phyloP scores from a whole-genome alignment of 2,113 vertebrate genomes.

The Aspidoscelis tigris region DNA sequence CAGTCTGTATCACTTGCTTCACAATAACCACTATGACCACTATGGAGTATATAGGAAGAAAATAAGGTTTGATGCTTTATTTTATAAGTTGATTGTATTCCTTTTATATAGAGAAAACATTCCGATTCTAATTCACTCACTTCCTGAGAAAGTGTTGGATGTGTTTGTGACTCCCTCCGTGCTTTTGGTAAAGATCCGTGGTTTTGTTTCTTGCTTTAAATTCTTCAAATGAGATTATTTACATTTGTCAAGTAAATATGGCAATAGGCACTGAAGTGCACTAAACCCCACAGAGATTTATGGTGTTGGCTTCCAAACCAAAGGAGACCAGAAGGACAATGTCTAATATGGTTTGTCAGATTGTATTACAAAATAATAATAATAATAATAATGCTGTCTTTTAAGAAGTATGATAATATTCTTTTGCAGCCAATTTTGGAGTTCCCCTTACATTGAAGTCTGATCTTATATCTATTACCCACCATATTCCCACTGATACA shows the following conservation, averaged over 20 bases:
- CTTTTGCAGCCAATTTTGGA: constrained; percentile 73
- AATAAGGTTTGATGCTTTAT: constrained; percentile 69
- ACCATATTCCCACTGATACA: constrained; percentile 70
- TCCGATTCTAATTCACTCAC: constrained; percentile 75
- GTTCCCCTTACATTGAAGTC: constrained; percentile 75
- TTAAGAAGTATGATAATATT: constrained; percentile 69
- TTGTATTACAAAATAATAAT: constrained; percentile 74
- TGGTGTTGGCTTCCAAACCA: constrained; percentile 77
- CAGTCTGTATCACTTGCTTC: constrained; percentile 74
- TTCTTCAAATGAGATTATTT: constrained; percentile 73
- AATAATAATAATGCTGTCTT: constrained; percentile 68
- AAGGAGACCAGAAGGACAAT: constrained; percentile 76
- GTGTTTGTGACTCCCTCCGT: constrained; percentile 64
- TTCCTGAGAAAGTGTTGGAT: constrained; percentile 74
- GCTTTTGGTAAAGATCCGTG: constrained; percentile 66
- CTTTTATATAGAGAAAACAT: constrained; percentile 77
- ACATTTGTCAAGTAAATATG: constrained; percentile 73
- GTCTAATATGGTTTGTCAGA: constrained; percentile 75
- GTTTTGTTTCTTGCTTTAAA: constrained; percentile 66
- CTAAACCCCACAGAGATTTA: constrained; percentile 72
- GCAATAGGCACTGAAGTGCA: constrained; percentile 74
- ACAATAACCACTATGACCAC: constrained; percentile 66
- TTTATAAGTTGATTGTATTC: constrained; percentile 75
- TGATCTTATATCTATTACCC: constrained; percentile 73
- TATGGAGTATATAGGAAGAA: constrained; percentile 76